Conservation (phyloP, 2,888 invertebrate species). For the Chrysolina oricalcia region DNA sequence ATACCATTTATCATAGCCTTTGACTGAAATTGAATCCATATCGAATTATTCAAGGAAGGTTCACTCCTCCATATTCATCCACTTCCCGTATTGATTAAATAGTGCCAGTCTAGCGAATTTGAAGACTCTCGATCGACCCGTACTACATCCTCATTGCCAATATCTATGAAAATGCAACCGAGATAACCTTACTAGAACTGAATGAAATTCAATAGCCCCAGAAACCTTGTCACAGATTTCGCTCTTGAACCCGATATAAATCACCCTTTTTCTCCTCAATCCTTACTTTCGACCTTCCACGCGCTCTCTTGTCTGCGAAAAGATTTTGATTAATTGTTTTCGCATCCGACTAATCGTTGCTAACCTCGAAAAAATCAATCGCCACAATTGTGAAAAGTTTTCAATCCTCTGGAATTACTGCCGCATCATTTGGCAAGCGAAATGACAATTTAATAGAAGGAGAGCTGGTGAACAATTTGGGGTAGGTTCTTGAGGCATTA, state of each 20-base stretch:
- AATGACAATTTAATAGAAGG: neutral
- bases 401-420: neutral
- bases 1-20: neutral
- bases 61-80: neutral
- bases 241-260: slow-evolving; percentile 11
- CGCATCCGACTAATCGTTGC: slow-evolving; percentile 13
- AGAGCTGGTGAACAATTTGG: too few relatives aligned
- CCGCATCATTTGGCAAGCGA: slow-evolving; percentile 7
- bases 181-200: slow-evolving; percentile 1
- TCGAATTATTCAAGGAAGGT: neutral
- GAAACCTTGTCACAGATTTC: slow-evolving; percentile 19
- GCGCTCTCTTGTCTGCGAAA: slow-evolving; percentile 7
- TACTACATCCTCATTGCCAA: neutral
- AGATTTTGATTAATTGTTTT: slow-evolving; percentile 12
- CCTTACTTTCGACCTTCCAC: neutral
- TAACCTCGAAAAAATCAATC: slow-evolving; percentile 20
- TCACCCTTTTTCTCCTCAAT: neutral
- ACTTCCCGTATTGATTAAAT: neutral
- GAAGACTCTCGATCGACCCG: neutral
- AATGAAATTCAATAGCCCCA: slow-evolving; percentile 8
- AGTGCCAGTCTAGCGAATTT: neutral
- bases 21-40: neutral
- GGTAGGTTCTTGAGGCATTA: too few relatives aligned
- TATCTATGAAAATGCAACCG: slow-evolving; percentile 10
- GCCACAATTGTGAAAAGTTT: neutral